Base-by-base conservation (phyloP, 92 coral and sea anemone species). In the Heteractis magnifica region DNA sequence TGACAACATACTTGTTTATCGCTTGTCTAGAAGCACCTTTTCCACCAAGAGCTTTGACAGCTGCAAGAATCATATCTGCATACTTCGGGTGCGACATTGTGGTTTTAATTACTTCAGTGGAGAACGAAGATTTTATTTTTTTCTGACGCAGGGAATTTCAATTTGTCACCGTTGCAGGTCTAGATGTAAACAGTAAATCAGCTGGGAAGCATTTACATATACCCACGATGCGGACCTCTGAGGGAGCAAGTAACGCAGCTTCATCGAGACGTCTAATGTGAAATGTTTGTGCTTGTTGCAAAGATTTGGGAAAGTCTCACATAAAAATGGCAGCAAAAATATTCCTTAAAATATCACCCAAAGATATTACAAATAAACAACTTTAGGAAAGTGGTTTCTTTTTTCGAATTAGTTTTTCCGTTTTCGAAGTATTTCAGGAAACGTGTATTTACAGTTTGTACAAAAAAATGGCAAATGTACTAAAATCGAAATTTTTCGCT, bases 21-120 rank as follows among this genome's bases (percentile, higher is more conserved):
- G 97, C 95, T 75, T 93, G 97, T 65, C 97, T 92, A 60, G 97
- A 93, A 9, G 95, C 88, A 18, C 97, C 97, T 60, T 93, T 93
- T 14, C 93, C 97, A 41, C 83, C 89, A 49, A 91, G 87, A 41
- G 85, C 88, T 74, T 92, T 92, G 56, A 92, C 58, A 3, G 97
- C 97, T 52, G 78, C 76, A 34, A 72, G 55, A 3, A 93, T 70
- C 97, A 93, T 93, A 75, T 93, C 97, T 52, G 86, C 81, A 71
- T 93, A 93, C 81, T 89, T 93, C 12, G 97, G 97, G 80, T 93
- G 97, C 19, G 93, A 70, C 44, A 86, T 72, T 49, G 80, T 52
- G 13, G 83, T 72, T 34, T 18, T 8, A 8, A 21, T 14, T 20
- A 5, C 79, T 20, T 68, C 44, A 8, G 49, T 68, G 73, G 4